Evolutionary conservation across 2,113 vertebrate species (phyloP), one percentile per base, ranked within the genome.

Genomic region (Otus sunia): DNA sequence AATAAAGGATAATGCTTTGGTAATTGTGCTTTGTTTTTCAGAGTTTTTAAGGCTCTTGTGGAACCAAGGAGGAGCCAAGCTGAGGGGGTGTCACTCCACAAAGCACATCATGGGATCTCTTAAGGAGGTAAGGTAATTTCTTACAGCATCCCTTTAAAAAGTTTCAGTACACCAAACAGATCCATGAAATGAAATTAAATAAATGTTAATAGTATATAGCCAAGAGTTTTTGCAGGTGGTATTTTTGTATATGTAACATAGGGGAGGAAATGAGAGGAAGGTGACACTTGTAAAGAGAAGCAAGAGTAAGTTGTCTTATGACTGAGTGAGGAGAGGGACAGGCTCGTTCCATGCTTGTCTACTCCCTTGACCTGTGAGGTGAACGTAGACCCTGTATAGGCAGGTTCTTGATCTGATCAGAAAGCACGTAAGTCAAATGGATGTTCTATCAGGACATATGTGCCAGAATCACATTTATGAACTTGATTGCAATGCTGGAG

Each of bases 361-460:
- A 0, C 18, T 58, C 43, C 14, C 39, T 27, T 58, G 49, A 19
- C 50, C 29, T 39, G n/a, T 17, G 13, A 69, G 26, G 19, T 49
- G 74, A 75, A 80, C 0, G 0, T 22, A 53, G 29, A 6, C 11
- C 6, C 32, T 3, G 3, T 21, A 23, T 9, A 26, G n/a, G 30
- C 34, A 75, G 22, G 14, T 10, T 80, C 22, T 19, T 59, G n/a
- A 66, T 43, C 58, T 72, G 63, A 49, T n/a, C 39, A 69, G n/a
- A 66, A 88, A 49, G 43, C 63, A 45, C 32, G 26, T 25, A 41
- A 41, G 47, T 66, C 23, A 66, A 45, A 77, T 20, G 27, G 29
- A 20, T 39, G 36, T 53, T 75, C 21, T 76, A 5, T 29, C 32
- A 71, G 39, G 36, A 67, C 4, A 15, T 21, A 10, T 55, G 73